Percentiles rank a stretch among this genome's conserved stretches.
Conservation (phyloP, 2,113 vertebrate species). For the Plectropomus leopardus region DNA sequence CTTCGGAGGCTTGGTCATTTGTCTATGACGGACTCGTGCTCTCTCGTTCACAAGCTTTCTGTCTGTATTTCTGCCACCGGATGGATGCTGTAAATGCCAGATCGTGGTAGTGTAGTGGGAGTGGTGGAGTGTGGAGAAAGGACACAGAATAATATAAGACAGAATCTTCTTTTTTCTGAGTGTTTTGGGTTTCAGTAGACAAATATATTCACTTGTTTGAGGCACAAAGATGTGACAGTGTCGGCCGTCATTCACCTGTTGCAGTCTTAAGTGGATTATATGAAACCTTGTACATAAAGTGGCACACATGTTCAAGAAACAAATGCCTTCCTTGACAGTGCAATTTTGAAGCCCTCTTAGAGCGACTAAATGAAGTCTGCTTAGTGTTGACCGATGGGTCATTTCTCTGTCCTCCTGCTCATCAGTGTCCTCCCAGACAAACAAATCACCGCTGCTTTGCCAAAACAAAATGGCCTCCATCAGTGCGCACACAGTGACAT, state of each 20-base stretch:
- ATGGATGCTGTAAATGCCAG: slow-evolving; percentile 66
- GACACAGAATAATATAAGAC: slow-evolving; percentile 35
- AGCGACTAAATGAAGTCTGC: slow-evolving; percentile 65
- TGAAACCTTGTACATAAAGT: slow-evolving; percentile 18
- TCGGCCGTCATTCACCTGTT: slow-evolving; percentile 23
- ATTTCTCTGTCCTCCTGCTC: slow-evolving; percentile 67
- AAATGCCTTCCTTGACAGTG: slow-evolving; percentile 39
- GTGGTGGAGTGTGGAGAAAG: slow-evolving; percentile 29
- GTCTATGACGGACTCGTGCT: slow-evolving; percentile 72
- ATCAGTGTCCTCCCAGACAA: slow-evolving; percentile 73
- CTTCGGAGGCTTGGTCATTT: slow-evolving; percentile 80
- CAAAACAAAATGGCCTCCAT: slow-evolving; percentile 82
- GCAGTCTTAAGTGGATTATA: slow-evolving; percentile 9
- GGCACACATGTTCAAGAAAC: slow-evolving; percentile 16
- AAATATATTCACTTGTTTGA: slow-evolving; percentile 16
- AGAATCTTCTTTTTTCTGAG: slow-evolving; percentile 12
- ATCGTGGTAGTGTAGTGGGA: slow-evolving; percentile 15
- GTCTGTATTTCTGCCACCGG: slow-evolving; percentile 51
- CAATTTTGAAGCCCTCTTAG: slow-evolving; percentile 47
- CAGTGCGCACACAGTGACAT: slow-evolving; percentile 75
- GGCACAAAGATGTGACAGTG: neutral
- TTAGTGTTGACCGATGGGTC: slow-evolving; percentile 78
- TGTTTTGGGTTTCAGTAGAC: neutral
- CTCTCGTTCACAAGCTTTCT: slow-evolving; percentile 57
- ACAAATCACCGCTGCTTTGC: slow-evolving; percentile 78